A percentile compares a stretch with the other conserved stretches of the same genome.
Conservation (phyloP, 2,797 vertebrate species). For the Bufotes viridis region DNA sequence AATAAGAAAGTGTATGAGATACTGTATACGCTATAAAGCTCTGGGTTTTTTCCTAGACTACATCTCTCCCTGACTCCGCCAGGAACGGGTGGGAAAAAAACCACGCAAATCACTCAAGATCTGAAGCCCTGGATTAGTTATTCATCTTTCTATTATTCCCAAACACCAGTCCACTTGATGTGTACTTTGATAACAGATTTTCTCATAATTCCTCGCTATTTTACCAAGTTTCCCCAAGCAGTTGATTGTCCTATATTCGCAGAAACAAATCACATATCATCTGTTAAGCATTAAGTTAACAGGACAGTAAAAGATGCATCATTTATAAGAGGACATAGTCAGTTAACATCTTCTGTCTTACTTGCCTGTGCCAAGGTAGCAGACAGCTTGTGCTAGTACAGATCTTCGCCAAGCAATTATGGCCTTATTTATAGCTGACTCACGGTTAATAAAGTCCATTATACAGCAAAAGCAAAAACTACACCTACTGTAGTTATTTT, state of each 20-base stretch:
- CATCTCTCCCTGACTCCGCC: too few relatives aligned
- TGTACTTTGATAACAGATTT: too few relatives aligned
- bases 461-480: not conserved
- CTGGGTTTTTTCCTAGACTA: too few relatives aligned
- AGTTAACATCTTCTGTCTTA: not conserved
- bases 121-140: too few relatives aligned
- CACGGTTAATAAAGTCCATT: slow-evolving; percentile 13
- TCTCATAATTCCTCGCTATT: too few relatives aligned
- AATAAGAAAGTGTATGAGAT: not conserved
- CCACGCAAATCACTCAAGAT: too few relatives aligned
- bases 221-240: too few relatives aligned
- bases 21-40: too few relatives aligned
- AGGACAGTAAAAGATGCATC: slow-evolving; percentile 8
- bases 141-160: too few relatives aligned
- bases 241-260: not conserved
- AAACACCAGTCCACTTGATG: too few relatives aligned
- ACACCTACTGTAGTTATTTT: not conserved
- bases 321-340: not conserved
- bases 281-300: slow-evolving; percentile 13
- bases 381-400: not conserved
- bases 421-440: slow-evolving; percentile 25
- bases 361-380: slow-evolving; percentile 23
- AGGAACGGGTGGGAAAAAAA: too few relatives aligned
- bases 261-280: slow-evolving; percentile 14
- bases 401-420: slow-evolving; percentile 13